These are phyloP conservation scores for Steinernema hermaphroditum DNA, from an alignment of 2,888 invertebrate species.

Conservation along the genomic window DNA sequence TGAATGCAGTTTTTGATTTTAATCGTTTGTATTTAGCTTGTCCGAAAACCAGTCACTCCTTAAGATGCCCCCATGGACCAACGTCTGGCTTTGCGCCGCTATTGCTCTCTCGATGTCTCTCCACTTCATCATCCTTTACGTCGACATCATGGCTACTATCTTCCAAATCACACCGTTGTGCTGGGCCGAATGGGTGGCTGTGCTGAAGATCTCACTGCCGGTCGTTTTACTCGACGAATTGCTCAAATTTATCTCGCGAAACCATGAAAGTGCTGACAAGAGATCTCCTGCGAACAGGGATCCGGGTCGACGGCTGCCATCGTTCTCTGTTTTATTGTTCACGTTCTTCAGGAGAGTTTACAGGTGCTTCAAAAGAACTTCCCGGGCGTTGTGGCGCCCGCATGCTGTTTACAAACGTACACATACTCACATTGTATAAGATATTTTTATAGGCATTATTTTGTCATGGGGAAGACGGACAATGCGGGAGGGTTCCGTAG, in stretches of 20 bases:
- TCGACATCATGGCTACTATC: slow-evolving; percentile 85
- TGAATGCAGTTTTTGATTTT: not conserved
- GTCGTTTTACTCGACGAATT: slow-evolving; percentile 98
- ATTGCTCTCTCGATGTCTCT: slow-evolving; percentile 99
- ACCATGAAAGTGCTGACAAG: no score
- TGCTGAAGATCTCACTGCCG: slow-evolving; percentile 99
- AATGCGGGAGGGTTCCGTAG: no score
- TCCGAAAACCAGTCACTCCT: slow-evolving; percentile 99
- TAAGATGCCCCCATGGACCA: slow-evolving; percentile 98
- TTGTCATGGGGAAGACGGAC: no score
- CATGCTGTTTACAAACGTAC: no score
- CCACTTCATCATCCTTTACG: slow-evolving; percentile 98
- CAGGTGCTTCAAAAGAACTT: no score
- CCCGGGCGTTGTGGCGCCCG: no score
- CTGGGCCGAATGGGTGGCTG: slow-evolving; percentile 91
- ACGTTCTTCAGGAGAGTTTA: no score
- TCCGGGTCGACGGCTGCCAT: no score
- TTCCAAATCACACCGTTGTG: slow-evolving; percentile 92
- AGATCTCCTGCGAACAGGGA: no score
- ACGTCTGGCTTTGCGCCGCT: slow-evolving; percentile 96
- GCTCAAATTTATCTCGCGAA: slow-evolving; percentile 97
- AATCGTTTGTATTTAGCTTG: slow-evolving; percentile 74
- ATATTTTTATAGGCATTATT: no score
- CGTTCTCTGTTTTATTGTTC: no score
- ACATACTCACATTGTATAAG: no score